Percentiles rank a stretch among this genome's conserved stretches.
Evolutionary conservation across 2,888 invertebrate genomes (phyloP).

Genomic region (Limenitis camilla): DNA sequence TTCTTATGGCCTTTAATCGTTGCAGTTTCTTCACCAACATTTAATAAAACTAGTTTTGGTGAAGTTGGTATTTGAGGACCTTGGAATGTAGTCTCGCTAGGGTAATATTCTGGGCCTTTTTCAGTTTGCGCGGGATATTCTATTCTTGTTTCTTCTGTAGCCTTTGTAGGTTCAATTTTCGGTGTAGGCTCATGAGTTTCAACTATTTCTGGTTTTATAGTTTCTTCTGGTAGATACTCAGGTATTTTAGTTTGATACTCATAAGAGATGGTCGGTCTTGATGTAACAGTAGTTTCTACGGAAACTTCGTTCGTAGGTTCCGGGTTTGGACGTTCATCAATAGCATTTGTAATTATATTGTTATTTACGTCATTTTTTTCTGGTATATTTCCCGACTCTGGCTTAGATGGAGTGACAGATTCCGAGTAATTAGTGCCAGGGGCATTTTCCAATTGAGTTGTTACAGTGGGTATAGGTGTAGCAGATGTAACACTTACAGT

Average conservation of each 20-base stretch:
- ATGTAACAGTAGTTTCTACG: too few species aligned
- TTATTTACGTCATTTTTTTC: slow-evolving; percentile 15
- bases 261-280: too few species aligned
- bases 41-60: slow-evolving; percentile 38
- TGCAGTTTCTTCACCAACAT: slow-evolving; percentile 39
- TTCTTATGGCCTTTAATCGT: slow-evolving; percentile 35
- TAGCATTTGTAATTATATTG: slow-evolving; percentile 2
- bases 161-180: neutral
- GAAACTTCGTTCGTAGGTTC: too few species aligned
- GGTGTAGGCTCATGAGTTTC: slow-evolving; percentile 1
- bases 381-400: slow-evolving; percentile 21
- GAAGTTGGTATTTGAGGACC: slow-evolving; percentile 30
- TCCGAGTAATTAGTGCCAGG: slow-evolving; percentile 13
- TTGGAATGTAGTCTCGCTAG: slow-evolving; percentile 33
- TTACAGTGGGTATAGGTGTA: slow-evolving; percentile 18
- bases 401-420: slow-evolving; percentile 13
- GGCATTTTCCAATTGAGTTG: slow-evolving; percentile 14
- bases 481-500: slow-evolving; percentile 26
- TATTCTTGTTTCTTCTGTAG: neutral
- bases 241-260: slow-evolving; percentile 9
- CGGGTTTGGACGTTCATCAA: slow-evolving; percentile 17
- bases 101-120: neutral
- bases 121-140: neutral
- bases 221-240: neutral
- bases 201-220: neutral